These are phyloP conservation scores for Corydoras maculifer DNA, from an alignment of 2,113 vertebrate genomes.

Conservation along the genomic window DNA sequence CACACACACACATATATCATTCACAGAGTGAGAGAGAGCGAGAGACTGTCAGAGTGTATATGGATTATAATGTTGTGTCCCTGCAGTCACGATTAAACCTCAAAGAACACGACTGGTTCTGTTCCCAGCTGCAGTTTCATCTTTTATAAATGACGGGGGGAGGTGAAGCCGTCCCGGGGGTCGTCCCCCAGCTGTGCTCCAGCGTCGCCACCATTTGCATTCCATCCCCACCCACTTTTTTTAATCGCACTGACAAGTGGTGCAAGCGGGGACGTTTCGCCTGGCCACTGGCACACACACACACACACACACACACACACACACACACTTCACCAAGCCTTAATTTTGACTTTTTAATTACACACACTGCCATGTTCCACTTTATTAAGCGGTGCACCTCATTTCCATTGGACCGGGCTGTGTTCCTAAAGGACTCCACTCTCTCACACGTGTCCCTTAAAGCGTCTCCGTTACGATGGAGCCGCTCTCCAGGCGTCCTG, in stretches of 20 bases:
- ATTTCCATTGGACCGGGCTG: conserved; percentile 19
- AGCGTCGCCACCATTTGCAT: conserved; percentile 35
- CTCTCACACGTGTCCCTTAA: conserved; percentile 18
- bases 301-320: neutral
- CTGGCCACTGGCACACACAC: conserved; percentile 2
- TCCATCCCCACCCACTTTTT: conserved; percentile 21
- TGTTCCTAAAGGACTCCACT: conserved; percentile 34
- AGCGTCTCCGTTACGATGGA: conserved; percentile 22
- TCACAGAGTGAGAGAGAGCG: too few species aligned
- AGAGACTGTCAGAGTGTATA: neutral
- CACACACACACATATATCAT: too few species aligned
- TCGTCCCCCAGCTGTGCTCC: conserved; percentile 35
- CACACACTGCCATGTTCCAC: conserved; percentile 5
- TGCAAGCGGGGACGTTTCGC: conserved; percentile 6
- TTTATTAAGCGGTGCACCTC: conserved; percentile 16
- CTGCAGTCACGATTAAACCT: conserved; percentile 2
- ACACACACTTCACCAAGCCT: conserved; percentile 6
- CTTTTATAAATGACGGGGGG: conserved; percentile 63
- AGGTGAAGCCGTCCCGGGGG: conserved; percentile 54
- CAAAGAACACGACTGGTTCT: conserved; percentile 31
- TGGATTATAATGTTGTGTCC: neutral
- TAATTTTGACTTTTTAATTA: conserved; percentile 7
- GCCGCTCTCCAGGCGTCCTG: conserved; percentile 3
- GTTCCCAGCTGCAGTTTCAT: conserved; percentile 30
- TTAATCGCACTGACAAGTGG: conserved; percentile 35